phyloP scores from a whole-genome alignment of 2,113 vertebrate species.

The Melanocharis versteri region DNA sequence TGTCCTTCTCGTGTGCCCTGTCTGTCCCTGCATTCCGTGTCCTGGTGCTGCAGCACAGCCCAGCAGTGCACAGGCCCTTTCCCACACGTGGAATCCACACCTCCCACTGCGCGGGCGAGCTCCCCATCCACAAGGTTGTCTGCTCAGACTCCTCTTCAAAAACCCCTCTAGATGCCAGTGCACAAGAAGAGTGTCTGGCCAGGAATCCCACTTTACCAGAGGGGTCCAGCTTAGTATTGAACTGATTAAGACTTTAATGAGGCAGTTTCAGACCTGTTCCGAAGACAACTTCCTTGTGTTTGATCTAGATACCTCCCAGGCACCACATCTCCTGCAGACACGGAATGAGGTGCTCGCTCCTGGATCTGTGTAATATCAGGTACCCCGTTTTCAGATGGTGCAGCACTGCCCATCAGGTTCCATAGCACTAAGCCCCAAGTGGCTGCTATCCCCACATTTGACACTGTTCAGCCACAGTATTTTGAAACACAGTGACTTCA shows the following conservation, averaged over 20 bases:
- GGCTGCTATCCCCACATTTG: not conserved
- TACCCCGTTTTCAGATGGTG: not conserved
- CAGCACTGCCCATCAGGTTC: not conserved
- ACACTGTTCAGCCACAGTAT: conserved; percentile 17
- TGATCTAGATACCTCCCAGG: no score
- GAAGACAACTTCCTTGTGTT: not conserved
- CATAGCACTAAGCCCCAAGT: not conserved
- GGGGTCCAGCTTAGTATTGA: not conserved
- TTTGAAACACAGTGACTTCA: conserved; percentile 56
- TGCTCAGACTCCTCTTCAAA: not conserved
- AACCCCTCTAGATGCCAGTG: not conserved
- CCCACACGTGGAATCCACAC: not conserved
- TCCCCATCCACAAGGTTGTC: not conserved
- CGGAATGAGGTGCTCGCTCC: not conserved
- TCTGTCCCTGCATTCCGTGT: not conserved
- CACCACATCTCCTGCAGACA: not conserved
- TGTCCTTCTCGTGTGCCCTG: not conserved
- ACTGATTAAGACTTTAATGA: not conserved
- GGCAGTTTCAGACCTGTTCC: not conserved
- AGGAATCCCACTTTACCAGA: not conserved
- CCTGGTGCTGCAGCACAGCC: not conserved
- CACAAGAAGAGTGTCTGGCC: not conserved
- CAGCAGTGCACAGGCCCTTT: rapidly evolving
- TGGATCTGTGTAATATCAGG: rapidly evolving
- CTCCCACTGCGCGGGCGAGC: not conserved